These are phyloP conservation scores for Ctenicera cuprea DNA, from an alignment of 2,888 invertebrate genomes.

Conservation along the genomic window DNA sequence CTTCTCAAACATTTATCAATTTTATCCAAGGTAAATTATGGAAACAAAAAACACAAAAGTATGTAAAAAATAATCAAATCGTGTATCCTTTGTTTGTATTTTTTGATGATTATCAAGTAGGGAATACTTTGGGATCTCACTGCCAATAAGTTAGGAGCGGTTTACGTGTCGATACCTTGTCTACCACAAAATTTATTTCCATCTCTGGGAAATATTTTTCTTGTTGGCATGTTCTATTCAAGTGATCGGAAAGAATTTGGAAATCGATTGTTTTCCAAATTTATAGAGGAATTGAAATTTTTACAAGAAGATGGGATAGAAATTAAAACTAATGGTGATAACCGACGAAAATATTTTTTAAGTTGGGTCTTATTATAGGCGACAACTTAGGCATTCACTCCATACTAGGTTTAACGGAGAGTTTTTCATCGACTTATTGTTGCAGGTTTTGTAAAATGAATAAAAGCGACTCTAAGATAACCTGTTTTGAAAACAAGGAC, in stretches of 20 bases:
- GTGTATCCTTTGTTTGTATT: background rate
- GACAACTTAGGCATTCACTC: conserved; percentile 61
- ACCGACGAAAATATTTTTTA: conserved; percentile 47
- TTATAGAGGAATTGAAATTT: conserved; percentile 58
- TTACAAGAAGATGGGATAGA: conserved; percentile 48
- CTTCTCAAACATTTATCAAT: background rate
- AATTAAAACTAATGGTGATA: background rate
- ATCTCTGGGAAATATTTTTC: conserved; percentile 38
- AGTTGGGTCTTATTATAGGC: conserved; percentile 57
- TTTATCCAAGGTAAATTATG: conserved; percentile 2
- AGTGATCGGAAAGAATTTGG: conserved; percentile 59
- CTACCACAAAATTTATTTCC: background rate
- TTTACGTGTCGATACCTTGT: background rate
- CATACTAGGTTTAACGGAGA: conserved; percentile 59
- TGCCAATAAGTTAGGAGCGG: background rate
- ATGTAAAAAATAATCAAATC: background rate
- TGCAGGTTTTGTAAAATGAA: conserved; percentile 60
- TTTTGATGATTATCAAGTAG: background rate
- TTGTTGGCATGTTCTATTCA: conserved; percentile 58
- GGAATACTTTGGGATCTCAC: background rate
- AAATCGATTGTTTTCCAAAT: conserved; percentile 56
- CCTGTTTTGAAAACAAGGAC: background rate
- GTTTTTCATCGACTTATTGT: conserved; percentile 59
- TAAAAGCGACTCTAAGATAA: conserved; percentile 45
- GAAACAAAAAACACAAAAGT: background rate